Evolutionary conservation across 2,113 vertebrate species (phyloP).

Genomic region (Excalfactoria chinensis): DNA sequence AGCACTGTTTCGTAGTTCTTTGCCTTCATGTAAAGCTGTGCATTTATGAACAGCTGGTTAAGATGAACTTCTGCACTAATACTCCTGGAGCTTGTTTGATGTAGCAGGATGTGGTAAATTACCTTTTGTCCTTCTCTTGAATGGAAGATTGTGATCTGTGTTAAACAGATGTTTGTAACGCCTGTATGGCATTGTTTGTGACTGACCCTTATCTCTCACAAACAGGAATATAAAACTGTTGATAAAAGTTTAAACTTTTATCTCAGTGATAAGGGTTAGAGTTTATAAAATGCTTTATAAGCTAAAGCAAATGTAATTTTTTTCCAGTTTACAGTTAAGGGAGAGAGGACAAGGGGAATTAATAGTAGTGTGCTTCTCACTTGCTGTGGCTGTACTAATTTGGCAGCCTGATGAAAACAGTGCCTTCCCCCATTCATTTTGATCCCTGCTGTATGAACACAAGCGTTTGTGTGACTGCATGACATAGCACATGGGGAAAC

Average conservation of each 20-base stretch:
- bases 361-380: neutral
- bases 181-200: neutral
- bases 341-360: neutral
- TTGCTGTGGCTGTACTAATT: neutral
- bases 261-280: neutral
- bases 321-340: neutral
- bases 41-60: neutral
- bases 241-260: neutral
- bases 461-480: neutral
- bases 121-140: neutral
- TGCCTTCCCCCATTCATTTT: neutral
- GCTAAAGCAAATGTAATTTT: neutral
- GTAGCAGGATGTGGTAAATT: neutral
- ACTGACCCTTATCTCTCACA: neutral
- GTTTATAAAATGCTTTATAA: neutral
- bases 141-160: neutral
- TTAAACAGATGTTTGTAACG: neutral
- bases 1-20: neutral
- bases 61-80: neutral
- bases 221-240: neutral
- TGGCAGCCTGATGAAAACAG: neutral
- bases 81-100: slow-evolving; percentile 3
- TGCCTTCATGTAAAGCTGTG: neutral
- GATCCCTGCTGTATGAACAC: neutral
- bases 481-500: neutral